These are phyloP conservation scores for Pseudomyrmex sp. DNA, from an alignment of 1,140 invertebrate species.

Conservation along the genomic window DNA sequence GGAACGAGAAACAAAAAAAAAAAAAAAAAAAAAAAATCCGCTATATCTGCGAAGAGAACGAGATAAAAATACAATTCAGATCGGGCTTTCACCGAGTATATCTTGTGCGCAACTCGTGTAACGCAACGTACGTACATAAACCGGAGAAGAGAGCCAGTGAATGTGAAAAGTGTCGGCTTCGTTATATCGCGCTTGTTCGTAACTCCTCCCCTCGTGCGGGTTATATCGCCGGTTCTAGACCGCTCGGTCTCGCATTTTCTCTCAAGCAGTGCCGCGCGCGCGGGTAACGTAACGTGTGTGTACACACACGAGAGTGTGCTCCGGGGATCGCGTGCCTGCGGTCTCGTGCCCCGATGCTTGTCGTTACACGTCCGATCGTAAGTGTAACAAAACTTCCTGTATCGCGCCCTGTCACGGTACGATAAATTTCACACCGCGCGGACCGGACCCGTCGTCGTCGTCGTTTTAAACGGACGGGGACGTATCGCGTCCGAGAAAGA, in stretches of 20 bases:
- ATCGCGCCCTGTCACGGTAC: constrained; percentile 50
- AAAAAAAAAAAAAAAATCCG: neutral
- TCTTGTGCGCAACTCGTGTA: neutral
- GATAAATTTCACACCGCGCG: constrained; percentile 31
- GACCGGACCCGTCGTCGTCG: neutral
- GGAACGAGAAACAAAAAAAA: neutral
- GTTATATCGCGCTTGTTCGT: constrained; percentile 59
- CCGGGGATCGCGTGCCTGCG: constrained; percentile 60
- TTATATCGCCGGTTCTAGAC: constrained; percentile 34
- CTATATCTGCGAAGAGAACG: too few species aligned
- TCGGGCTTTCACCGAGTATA: neutral
- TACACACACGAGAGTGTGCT: constrained; percentile 5
- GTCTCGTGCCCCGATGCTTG: constrained; percentile 51
- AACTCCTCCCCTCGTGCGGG: constrained; percentile 48
- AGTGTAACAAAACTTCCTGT: constrained; percentile 65
- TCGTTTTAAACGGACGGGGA: constrained; percentile 12
- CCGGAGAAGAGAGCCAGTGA: constrained; percentile 3
- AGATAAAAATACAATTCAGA: constrained; percentile 3
- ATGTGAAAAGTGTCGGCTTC: constrained; percentile 57
- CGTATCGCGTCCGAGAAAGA: neutral
- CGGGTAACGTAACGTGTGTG: neutral
- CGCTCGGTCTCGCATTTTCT: constrained; percentile 40
- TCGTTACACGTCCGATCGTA: constrained; percentile 56
- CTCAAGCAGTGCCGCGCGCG: constrained; percentile 21
- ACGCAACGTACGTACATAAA: constrained; percentile 21